Evolutionary conservation across 64 coral and sea anemone species (phyloP).

Genomic region (Exaiptasia diaphana): DNA sequence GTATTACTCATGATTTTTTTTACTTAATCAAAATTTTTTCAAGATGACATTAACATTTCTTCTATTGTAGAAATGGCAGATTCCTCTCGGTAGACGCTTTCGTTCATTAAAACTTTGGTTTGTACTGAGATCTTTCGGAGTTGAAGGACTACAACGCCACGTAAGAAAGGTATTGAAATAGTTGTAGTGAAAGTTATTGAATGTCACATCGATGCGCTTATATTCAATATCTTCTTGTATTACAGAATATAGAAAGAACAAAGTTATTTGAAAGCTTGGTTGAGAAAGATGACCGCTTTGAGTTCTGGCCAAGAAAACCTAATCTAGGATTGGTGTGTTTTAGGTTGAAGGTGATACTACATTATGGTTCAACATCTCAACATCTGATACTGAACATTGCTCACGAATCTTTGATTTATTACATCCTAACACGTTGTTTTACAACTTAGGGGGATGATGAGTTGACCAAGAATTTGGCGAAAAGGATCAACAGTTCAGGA

Average conservation of each 20-base stretch:
- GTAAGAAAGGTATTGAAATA: neutral
- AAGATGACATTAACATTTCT: no score
- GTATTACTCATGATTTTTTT: no score
- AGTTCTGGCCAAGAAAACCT: neutral
- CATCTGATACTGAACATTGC: no score
- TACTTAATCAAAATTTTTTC: no score
- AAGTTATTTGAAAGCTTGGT: neutral
- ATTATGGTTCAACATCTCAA: no score
- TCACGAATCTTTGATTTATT: no score
- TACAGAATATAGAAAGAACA: neutral
- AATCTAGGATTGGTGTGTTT: neutral
- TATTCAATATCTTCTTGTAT: neutral
- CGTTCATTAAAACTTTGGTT: conserved; percentile 4
- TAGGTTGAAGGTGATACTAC: conserved; percentile 1
- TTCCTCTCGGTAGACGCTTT: conserved; percentile 6
- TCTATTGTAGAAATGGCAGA: neutral
- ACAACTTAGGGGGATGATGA: neutral
- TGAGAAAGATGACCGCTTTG: neutral
- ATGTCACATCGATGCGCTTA: neutral
- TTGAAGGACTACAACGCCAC: neutral
- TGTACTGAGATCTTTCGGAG: neutral
- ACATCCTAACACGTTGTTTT: no score
- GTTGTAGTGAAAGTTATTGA: no score
- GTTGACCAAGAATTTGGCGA: neutral
- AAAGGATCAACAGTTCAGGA: neutral